Evolutionary conservation across 2,888 invertebrate species (phyloP), one percentile per base, ranked within the genome.

Genomic region (Euphydryas editha): DNA sequence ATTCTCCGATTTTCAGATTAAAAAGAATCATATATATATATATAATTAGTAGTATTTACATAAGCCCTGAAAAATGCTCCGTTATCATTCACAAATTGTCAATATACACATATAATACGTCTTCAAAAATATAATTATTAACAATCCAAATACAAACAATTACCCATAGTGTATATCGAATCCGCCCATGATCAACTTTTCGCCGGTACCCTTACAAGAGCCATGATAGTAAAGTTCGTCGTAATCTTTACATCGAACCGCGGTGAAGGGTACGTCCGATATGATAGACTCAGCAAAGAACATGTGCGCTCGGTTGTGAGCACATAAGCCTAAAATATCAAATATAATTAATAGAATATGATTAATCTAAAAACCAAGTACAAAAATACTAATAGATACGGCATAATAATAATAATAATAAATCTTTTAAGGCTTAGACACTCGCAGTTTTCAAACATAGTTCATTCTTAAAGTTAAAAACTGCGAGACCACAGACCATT

Each of bases 211-310:
- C 67, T 82, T 79, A 64, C 93, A 93, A 10, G 84, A 82, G 0
- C 92, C 86, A 0, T 76, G 73, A 76, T 92, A 91, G 75, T 87
- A 91, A 3, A 92, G 75, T 69, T 92, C 92, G 55, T 93, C 86
- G 72, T 93, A 93, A 67, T 81, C 86, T 66, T 80, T 76, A 67
- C 94, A 94, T 0, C 90, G 79, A 1, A 92, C 88, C 1, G 92
- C 93, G 0, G 89, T 88, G 80, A 94, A 94, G 0, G 89, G 88
- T 2, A 86, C 85, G 6, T 75, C 72, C 0, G 93, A 90, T 63
- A 81, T 86, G 58, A 94, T 93, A 24, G 94, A 94, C 81, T 94
- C 94, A 0, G 93, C 79, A 78, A 93, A 93, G 76, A 87, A 93
- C 88, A 93, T 89, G 75, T 93, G 93, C 0, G 93, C 92, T 2